Base-by-base conservation (phyloP, 2,797 vertebrate genomes). In the Schizopygopsis pylzovi region DNA sequence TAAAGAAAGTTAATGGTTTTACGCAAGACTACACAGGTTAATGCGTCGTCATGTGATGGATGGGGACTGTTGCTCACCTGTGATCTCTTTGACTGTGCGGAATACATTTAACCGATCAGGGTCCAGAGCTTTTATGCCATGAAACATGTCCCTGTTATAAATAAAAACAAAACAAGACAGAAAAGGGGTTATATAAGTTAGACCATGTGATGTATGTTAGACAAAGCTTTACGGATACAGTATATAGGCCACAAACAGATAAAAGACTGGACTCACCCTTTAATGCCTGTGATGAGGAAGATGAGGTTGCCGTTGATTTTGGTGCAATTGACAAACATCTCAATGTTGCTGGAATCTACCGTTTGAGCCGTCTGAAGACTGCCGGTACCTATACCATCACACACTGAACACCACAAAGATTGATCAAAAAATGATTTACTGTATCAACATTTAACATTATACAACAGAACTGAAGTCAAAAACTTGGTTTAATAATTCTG, bases 221-320 rank as follows among this genome's bases (percentile, higher is more conserved):
- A n/a, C 56, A 59, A 59, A 59, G 56, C 49, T 18, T 16, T 16
- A 52, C 6, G 56, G 22, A n/a, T n/a, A 59, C 6, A 41, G 7
- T 41, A 41, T n/a, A 59, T n/a, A n/a, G 56, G 54, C 12, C 13
- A 63, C 2, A 63, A 28, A 59, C n/a, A 28, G 61, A 65, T 65
- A 65, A 16, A 33, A 65, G 13, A 65, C 6, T 65, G 61, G 61
- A 65, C 97, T 95, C 82, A 99, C 98, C 98, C 98, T 87, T 98
- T 98, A 88, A 99, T 99, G 47, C 98, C 98, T 3, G 97, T 99
- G 82, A 99, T 97, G 82, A 99, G 97, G 91, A 99, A 99, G 92
- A 99, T 97, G 84, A 99, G 96, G 92, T 99, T 99, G 87, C 98
- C 98, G 54, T 99, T 99, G 94, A 99, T 99, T 93, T 99, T 99